Evolutionary conservation across 2,888 invertebrate species (phyloP).

Genomic region (Volucella inflata): DNA sequence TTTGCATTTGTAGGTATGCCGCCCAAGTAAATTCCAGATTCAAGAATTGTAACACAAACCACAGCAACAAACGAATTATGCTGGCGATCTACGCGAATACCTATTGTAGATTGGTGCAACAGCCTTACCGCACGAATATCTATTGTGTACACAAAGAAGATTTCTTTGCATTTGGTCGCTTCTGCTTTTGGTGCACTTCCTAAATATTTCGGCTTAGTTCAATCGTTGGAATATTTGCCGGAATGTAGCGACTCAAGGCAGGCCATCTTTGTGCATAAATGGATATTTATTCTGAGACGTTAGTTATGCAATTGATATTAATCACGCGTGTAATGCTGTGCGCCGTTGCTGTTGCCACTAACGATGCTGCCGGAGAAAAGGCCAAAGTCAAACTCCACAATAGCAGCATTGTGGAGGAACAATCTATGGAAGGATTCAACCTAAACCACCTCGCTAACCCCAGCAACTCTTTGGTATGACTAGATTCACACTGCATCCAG

Average conservation of each 20-base stretch:
- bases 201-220: constrained; percentile 72
- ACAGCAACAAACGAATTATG: constrained; percentile 62
- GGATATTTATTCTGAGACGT: constrained; percentile 77
- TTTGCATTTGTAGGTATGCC: constrained; percentile 44
- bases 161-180: constrained; percentile 47
- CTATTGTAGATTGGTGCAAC: constrained; percentile 11
- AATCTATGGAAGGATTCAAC: constrained; percentile 66
- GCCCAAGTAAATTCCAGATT: constrained; percentile 24
- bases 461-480: constrained; percentile 60
- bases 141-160: constrained; percentile 58
- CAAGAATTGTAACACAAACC: constrained; percentile 60
- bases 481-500: constrained; percentile 44
- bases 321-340: constrained; percentile 77
- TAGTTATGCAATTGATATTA: constrained; percentile 78
- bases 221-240: constrained; percentile 56
- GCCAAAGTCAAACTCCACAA: constrained; percentile 64
- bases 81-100: constrained; percentile 38
- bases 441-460: constrained; percentile 54
- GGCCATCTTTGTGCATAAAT: constrained; percentile 63
- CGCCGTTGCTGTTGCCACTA: constrained; percentile 62
- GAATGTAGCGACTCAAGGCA: constrained; percentile 53
- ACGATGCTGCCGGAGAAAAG: constrained; percentile 61
- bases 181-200: constrained; percentile 69
- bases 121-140: constrained; percentile 44
- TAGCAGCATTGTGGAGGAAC: constrained; percentile 47